Base-by-base conservation (phyloP, 2,888 invertebrate genomes). In the Orthosia cruda region DNA sequence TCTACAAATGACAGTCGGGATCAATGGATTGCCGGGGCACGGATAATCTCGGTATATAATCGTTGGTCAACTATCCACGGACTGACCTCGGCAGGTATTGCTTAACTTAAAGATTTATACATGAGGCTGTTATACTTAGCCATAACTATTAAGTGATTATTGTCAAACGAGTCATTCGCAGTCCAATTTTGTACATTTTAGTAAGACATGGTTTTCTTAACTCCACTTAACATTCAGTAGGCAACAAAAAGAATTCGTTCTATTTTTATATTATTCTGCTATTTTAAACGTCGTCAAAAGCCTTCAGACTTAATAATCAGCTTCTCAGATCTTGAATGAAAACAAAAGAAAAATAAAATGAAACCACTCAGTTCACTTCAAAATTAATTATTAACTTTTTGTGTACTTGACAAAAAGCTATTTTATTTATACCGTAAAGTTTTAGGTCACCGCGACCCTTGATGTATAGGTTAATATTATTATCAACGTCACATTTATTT, bases 381-480 rank as follows among this genome's bases (percentile, higher is more conserved):
- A 72, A 77, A 72, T 77, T 80, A 80, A 74, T 74, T 57, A 69
- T 68, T 55, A 67, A 75, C 55, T 65, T 69, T 79, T 52, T 71
- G 61, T 76, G 63, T 71, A 45, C 67, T 77, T 76, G 58, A 77
- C 59, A 76, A 81, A 71, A 65, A 80, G 72, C 72, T 72, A 77
- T 80, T 71, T 80, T 61, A 57, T 65, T 65, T 77, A 62, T 32
- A 61, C 71, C 66, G 26, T 26, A 72, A 81, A 77, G 3, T 81
- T 81, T 68, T 13, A 66, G 80, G 72, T 69, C 77, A 55, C 23
- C 54, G 7, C n/a, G 57, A 32, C n/a, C 62, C 62, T 57, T 52
- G 40, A 59, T 23, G 23, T 18, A 26, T 23, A 64, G 32, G 47
- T 66, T 47, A 47, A 26, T 45, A 70, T 26, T 55, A 49, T 52